A percentile compares a stretch with the other conserved stretches of the same genome.
Conservation (phyloP, 2,113 vertebrate species). For the Campylomormyrus numenius region DNA sequence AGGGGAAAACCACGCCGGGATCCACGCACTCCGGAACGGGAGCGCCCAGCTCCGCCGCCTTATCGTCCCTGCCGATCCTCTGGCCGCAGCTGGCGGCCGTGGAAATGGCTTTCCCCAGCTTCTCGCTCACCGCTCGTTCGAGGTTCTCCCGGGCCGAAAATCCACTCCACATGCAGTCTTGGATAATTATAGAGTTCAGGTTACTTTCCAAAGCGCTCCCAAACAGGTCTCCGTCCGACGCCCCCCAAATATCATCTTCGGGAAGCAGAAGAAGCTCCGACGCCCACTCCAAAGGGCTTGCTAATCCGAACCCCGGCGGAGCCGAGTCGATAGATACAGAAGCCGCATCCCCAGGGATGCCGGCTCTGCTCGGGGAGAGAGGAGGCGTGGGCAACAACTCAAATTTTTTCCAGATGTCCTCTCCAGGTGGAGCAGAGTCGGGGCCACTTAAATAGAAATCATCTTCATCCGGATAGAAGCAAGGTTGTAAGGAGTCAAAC, state of each 20-base stretch:
- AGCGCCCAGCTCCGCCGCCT: conserved; percentile 61
- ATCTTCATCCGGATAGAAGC: conserved; percentile 96
- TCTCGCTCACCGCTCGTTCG: conserved; percentile 83
- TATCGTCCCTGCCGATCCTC: conserved; percentile 27
- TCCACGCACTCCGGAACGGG: conserved; percentile 79
- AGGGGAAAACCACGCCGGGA: conserved; percentile 82
- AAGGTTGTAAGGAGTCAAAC: conserved; percentile 95
- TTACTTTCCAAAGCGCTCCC: conserved; percentile 72
- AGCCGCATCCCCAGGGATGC: conserved; percentile 68
- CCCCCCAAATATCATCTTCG: conserved; percentile 72
- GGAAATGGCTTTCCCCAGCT: conserved; percentile 71
- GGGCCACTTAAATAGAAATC: conserved; percentile 95
- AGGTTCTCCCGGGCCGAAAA: conserved; percentile 91
- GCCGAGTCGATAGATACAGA: conserved; percentile 49
- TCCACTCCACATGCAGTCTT: conserved; percentile 99
- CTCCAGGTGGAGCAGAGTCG: conserved; percentile 88
- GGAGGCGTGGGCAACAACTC: conserved; percentile 93
- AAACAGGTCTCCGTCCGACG: conserved; percentile 66
- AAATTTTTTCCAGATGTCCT: conserved; percentile 99
- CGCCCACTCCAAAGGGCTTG: conserved; percentile 83
- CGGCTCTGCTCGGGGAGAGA: conserved; percentile 87
- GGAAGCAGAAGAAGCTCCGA: conserved; percentile 83
- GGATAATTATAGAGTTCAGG: conserved; percentile 86
- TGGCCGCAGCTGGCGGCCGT: conserved; percentile 33
- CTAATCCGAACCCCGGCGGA: conserved; percentile 57